Percentiles rank a stretch among this genome's conserved stretches.
These are phyloP conservation scores for Platygyra sinensis DNA, from an alignment of 64 coral and sea anemone genomes.

Conservation along the genomic window DNA sequence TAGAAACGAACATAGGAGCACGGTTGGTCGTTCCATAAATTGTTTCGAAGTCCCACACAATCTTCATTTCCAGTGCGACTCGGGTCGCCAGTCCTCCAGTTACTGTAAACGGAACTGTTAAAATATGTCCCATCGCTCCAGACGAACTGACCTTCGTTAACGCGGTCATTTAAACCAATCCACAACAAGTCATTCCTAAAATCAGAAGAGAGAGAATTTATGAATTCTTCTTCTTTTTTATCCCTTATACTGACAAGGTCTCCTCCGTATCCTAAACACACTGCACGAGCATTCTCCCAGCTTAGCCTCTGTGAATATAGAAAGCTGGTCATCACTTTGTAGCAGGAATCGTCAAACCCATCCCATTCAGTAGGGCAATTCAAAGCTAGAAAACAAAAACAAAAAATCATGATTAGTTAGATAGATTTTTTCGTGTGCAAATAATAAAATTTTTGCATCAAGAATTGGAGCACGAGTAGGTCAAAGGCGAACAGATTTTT, in stretches of 20 bases:
- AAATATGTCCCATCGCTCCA: constrained; percentile 1
- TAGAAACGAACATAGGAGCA: no score
- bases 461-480: no score
- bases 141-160: not conserved
- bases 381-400: not conserved
- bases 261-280: constrained; percentile 1
- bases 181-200: not conserved
- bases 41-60: not conserved
- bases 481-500: no score
- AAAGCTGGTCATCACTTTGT: not conserved
- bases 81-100: not conserved
- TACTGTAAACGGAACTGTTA: not conserved
- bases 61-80: not conserved
- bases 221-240: not conserved
- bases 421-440: no score
- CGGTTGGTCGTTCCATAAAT: not conserved
- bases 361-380: not conserved
- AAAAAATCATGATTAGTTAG: no score
- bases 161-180: not conserved
- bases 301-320: not conserved
- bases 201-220: not conserved
- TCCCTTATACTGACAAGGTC: not conserved
- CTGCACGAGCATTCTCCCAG: not conserved
- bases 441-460: no score
- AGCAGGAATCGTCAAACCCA: constrained; percentile 1